These are phyloP conservation scores for Chloroceryle amazona DNA, from an alignment of 2,797 vertebrate species.

Conservation along the genomic window DNA sequence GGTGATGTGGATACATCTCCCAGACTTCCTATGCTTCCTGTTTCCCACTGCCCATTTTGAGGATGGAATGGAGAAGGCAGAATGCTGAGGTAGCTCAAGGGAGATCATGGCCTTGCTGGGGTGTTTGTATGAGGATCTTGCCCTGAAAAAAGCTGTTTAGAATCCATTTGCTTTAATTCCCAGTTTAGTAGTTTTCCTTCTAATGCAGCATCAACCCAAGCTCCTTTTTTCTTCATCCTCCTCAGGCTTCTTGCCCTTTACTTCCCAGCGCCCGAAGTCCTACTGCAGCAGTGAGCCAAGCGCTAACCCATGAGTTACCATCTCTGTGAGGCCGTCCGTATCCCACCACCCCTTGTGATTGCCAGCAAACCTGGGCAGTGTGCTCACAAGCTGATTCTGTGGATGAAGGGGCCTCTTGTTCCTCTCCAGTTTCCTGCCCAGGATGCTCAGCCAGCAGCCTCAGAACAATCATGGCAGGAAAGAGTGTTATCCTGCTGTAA, in stretches of 20 bases:
- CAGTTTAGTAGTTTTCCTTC: not conserved
- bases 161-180: not conserved
- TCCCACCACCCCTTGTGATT: fast-evolving
- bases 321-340: fast-evolving
- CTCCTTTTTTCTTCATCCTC: not conserved
- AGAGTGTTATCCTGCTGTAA: not conserved
- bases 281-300: fast-evolving
- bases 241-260: not conserved
- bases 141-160: not conserved
- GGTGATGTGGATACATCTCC: not conserved
- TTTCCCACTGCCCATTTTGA: not conserved
- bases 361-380: fast-evolving
- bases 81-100: not conserved
- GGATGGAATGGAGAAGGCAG: not conserved
- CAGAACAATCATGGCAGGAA: not conserved
- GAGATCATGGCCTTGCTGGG: not conserved
- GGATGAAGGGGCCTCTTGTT: not conserved
- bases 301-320: not conserved
- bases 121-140: not conserved
- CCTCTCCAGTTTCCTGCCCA: not conserved
- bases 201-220: not conserved
- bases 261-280: not conserved
- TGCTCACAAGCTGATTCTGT: fast-evolving
- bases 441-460: not conserved
- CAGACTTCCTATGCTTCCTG: not conserved